Evolutionary conservation across 2,113 vertebrate species (phyloP).

Genomic region (Scatophagus argus): DNA sequence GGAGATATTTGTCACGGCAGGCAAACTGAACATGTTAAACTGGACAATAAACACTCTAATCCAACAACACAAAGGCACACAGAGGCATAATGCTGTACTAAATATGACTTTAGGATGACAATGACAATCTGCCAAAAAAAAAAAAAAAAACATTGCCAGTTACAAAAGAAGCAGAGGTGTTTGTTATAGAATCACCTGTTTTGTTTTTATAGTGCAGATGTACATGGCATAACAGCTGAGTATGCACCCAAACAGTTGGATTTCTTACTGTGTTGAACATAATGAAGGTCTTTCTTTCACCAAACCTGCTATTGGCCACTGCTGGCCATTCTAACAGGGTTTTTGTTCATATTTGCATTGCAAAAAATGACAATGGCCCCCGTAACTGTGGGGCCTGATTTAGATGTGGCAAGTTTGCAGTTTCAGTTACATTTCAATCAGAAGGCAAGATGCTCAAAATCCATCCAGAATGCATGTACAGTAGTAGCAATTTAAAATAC

Average conservation of each 20-base stretch:
- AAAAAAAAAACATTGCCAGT: conserved; percentile 27
- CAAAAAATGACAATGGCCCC: not conserved
- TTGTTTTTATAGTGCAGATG: conserved; percentile 54
- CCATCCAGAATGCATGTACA: not conserved
- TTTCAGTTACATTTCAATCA: not conserved
- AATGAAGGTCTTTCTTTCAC: conserved; percentile 3
- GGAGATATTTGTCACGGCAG: conserved; percentile 73
- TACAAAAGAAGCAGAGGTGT: conserved; percentile 40
- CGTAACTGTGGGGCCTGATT: not conserved
- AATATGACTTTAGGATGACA: conserved; percentile 62
- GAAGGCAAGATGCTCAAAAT: not conserved
- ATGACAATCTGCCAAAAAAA: conserved; percentile 42
- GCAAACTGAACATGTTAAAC: conserved; percentile 81
- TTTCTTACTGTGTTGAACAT: conserved; percentile 33
- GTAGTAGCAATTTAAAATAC: not conserved
- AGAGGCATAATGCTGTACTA: conserved; percentile 61
- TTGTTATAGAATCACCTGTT: conserved; percentile 51
- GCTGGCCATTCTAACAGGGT: not conserved
- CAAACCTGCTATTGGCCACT: not conserved
- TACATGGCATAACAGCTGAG: conserved; percentile 6
- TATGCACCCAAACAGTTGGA: conserved; percentile 2
- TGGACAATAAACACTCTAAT: conserved; percentile 83
- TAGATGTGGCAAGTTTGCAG: not conserved
- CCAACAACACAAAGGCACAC: conserved; percentile 72
- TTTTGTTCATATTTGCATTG: not conserved